A percentile compares a stretch with the other conserved stretches of the same genome.
Conservation (phyloP, 2,113 vertebrate species). For the Ceyx margarethae region DNA sequence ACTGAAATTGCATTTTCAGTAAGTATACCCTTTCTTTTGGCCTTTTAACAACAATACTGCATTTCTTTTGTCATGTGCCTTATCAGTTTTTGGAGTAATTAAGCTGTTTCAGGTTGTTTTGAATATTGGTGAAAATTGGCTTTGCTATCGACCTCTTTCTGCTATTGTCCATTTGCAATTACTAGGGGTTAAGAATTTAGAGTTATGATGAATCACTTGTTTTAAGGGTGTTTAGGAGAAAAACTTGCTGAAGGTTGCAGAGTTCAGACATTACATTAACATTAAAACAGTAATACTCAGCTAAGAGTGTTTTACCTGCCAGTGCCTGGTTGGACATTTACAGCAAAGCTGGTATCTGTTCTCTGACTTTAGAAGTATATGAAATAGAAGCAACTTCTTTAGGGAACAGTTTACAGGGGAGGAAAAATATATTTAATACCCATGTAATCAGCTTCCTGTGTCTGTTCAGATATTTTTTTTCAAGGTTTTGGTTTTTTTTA, state of each 20-base stretch:
- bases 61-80: neutral
- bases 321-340: neutral
- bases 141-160: neutral
- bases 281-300: neutral
- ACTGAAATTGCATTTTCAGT: slow-evolving; percentile 21
- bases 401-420: neutral
- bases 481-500: neutral
- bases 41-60: neutral
- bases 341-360: neutral
- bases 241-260: neutral
- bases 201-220: neutral
- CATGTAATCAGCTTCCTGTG: neutral
- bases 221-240: neutral
- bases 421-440: neutral
- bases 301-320: neutral
- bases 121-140: neutral
- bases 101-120: neutral
- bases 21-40: slow-evolving; percentile 11
- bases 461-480: neutral
- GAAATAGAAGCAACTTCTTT: neutral
- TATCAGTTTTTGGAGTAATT: neutral
- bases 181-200: neutral
- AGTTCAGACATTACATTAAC: neutral
- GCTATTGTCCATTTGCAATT: neutral
- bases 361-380: neutral